Evolutionary conservation across 2,797 vertebrate species (phyloP), one percentile per base, ranked within the genome.

Genomic region (Poecilia gillii): DNA sequence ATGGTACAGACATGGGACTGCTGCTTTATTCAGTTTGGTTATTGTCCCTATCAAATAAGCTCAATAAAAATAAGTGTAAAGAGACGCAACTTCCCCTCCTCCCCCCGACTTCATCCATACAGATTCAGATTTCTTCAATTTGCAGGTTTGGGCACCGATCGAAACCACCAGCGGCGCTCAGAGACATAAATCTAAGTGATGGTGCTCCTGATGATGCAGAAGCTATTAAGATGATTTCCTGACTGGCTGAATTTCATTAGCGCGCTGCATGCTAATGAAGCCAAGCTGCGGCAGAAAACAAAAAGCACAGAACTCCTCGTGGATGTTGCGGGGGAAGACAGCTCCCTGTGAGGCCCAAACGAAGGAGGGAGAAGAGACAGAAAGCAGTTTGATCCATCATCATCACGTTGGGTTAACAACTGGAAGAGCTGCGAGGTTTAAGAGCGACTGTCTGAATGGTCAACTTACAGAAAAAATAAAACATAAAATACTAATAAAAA

Each of bases 211-310:
- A 14, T 45, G 7, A 45, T 43, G 25, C 12, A 16, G 45, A 71
- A 45, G 68, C 23, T 71, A 45, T 45, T 45, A 45, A 43, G 68
- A 23, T 9, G 20, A 12, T n/a, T 28, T n/a, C 41, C 41, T 45
- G 23, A 71, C 41, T 45, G 41, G 41, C 68, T n/a, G 68, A 45
- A 71, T 71, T 43, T 71, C 41, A 71, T 71, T 45, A 43, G 23
- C 25, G 14, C 68, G n/a, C 41, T 14, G 39, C 12, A 45, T 71
- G 39, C 39, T 71, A 71, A 45, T 45, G 68, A 71, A 45, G n/a
- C 11, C 41, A 45, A 14, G 41, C 68, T 71, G 68, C 13, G 4
- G 66, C 41, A n/a, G 25, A 71, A n/a, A n/a, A 43, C 23, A 43
- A 70, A 43, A 43, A 71, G 11, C 18, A 18, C 20, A 43, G 39